Base-by-base conservation (phyloP, 2,888 invertebrate species). In the Acanthacorydalis orientalis region DNA sequence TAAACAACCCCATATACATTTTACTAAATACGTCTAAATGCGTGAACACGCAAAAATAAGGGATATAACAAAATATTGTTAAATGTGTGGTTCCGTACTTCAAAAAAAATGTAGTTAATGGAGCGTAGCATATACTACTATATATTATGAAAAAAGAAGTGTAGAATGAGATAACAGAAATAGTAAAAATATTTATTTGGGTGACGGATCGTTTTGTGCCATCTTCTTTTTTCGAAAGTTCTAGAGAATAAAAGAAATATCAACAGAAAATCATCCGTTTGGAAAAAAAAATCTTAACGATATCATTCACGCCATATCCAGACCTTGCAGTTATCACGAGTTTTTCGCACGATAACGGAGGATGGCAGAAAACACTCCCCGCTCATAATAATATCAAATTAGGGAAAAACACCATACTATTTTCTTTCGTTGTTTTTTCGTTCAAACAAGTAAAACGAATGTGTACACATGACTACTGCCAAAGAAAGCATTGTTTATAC, bases 51-150 rank as follows among this genome's bases (percentile, higher is more conserved):
- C 35, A 34, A 35, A 44, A 44, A 44, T 44, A 44, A 44, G 35
- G 16, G 44, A 35, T 33, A 34, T 14, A 55, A 53, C 51, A 53
- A 56, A 57, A 59, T 56, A 59, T 61, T 62, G 61, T 64, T 64
- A 59, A 60, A 62, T 61, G 62, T 63, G 62, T 60, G 61, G 63
- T 62, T 59, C 59, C 58, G 61, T 33, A 35, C 44, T 44, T 39
- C 23, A 23, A 23, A 23, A 23, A n/a, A 23, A 23, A 23, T 23
- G 23, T 64, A 64, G 64, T 61, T 58, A 59, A 60, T 60, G 62
- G 60, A 60, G 59, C 56, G 60, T 61, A 63, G 61, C 33, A 33
- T 44, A 44, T 44, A 44, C 15, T 35, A 44, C 33, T 35, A 44
- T 44, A 44, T 44, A 43, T 23, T 15, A 31, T 23, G 23, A 44